Base-by-base conservation (phyloP, 1,140 invertebrate species). In the Solenopsis fugax region DNA sequence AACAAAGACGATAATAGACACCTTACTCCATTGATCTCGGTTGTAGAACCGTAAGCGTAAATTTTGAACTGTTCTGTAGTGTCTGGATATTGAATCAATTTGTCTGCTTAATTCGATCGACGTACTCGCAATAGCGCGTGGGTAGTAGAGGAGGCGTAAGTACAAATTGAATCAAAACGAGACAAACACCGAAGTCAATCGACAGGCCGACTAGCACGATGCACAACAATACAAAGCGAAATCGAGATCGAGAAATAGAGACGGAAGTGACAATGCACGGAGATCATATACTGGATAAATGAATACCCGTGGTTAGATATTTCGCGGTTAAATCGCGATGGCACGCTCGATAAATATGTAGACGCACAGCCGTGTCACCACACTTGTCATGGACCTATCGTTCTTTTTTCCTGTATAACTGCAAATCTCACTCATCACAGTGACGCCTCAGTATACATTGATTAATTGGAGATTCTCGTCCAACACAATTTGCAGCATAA, bases 151-250 rank as follows among this genome's bases (percentile, higher is more conserved):
- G 37, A 88, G 60, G 54, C 73, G 58, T 73, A 45, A 48, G 50
- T 34, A 58, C 56, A 89, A 77, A 86, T 76, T 76, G 73, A 89
- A 89, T 89, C 56, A 71, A 48, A 85, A 78, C 81, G 77, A 89
- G 87, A 89, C 85, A 88, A 75, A 89, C 87, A 80, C 50, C 60
- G 58, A n/a, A 85, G 84, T 62, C 56, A 84, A 72, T 52, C 52
- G 80, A 58, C 78, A 64, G 50, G 3, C n/a, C 65, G 64, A 54
- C 80, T 48, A 73, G 48, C 45, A 21, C 82, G 34, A 29, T 65
- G 29, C 48, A 85, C 50, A 34, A 69, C 65, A n/a, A n/a, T n/a
- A n/a, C n/a, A 18, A 48, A n/a, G 69, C 54, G 48, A 72, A 52
- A 65, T 45, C 64, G 78, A 64, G 58, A 72, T 72, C 13, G 48